Base-by-base conservation (phyloP, 2,888 invertebrate genomes). In the Diachrysia chrysitis region DNA sequence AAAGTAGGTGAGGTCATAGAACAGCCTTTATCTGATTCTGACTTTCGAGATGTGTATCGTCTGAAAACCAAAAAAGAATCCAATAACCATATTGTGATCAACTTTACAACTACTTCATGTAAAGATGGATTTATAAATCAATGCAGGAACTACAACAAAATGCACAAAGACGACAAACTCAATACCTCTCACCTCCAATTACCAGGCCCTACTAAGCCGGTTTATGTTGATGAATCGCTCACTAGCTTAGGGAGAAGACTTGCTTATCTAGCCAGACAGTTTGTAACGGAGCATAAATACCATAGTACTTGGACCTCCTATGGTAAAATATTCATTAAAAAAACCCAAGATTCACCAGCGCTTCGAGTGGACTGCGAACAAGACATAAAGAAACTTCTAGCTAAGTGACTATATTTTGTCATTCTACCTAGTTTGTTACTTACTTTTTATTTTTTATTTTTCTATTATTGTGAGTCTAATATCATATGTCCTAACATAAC, bases 11-110 rank as follows among this genome's bases (percentile, higher is more conserved):
- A 59, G 19, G 59, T 51, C 2, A 59, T 59, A 29, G 29, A 59
- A 48, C 59, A 59, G 6, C 59, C 59, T 0, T 14, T 59, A 42
- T 42, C 19, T 4, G 2, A 55, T 14, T 35, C 37, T 0, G 60
- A 60, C 16, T 16, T 60, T 23, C 53, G 23, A 2, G 53, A 53
- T 21, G 10, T 55, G n/a, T 55, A 55, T 29, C 55, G 55, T n/a
- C 21, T 16, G 51, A 53, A 53, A 53, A 60, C 35, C 10, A 29
- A 29, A 25, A 55, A 55, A 55, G 60, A 60, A 16, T n/a, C 60
- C 2, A 62, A 53, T 6, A 62, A 62, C 25, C 61, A 62, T 55
- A 62, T 62, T 37, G 19, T 62, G 25, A 54, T 62, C n/a, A 62
- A 62, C 23, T 62, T 62, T 17, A 35, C 42, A 23, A 62, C 37